Evolutionary conservation across 2,888 invertebrate species (phyloP), one percentile per base, ranked within the genome.

Genomic region (Tetranychus truncatus): DNA sequence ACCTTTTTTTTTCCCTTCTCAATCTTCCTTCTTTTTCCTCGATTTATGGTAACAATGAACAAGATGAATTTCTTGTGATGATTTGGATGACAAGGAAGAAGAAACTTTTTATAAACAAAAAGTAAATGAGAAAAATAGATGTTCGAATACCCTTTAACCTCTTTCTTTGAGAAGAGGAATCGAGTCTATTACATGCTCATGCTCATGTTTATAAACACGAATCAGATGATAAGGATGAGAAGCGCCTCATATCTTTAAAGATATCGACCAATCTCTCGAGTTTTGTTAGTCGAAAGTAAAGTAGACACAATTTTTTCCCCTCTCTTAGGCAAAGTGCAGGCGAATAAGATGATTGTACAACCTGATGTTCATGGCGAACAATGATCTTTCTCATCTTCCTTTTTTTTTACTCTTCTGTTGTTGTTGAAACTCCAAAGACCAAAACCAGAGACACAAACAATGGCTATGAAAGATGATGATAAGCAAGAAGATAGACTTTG

Each of bases 41-140:
- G 55, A 55, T 55, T 55, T 55, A 55, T 55, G 55, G 55, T 55
- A 55, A 55, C 55, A 55, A 55, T 55, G 55, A 55, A 34, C 34
- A 34, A 34, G 34, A 34, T 34, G 34, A 34, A 4, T 34, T 55
- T 55, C 55, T 55, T 9, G 55, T 15, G 55, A 55, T 15, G 15
- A 55, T 55, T 55, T 15, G 55, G 55, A 55, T 15, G 55, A 55
- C 15, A 15, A 55, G 55, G 55, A 55, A 15, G 55, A 55, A 15
- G 55, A 55, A 55, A 55, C 55, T 55, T 55, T 55, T 55, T 55
- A 55, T 55, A 55, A 55, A 55, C 55, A 55, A 55, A 55, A 55
- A 9, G 11, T 55, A 55, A 55, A 55, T 55, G 55, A 55, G 55
- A 55, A 55, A 55, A 9, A 55, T 55, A 55, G 11, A 7, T 55